Conservation (phyloP, 2,888 invertebrate genomes). For the Cyaniris semiargus region DNA sequence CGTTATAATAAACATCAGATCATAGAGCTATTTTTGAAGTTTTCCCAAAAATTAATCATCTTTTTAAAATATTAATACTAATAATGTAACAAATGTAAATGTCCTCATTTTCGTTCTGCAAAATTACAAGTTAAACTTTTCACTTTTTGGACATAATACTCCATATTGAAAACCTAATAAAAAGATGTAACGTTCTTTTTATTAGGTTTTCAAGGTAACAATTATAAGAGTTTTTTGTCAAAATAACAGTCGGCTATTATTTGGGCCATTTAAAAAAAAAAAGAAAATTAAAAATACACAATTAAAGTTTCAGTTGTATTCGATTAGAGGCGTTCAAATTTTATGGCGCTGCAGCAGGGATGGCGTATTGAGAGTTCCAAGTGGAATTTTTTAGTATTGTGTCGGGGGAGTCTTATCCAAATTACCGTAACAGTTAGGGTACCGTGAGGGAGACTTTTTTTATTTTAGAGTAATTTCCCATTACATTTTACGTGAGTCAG, state of each 20-base stretch:
- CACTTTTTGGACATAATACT: too few species aligned
- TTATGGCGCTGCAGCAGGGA: constrained; percentile 58
- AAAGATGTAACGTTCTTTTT: too few species aligned
- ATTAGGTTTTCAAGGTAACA: too few species aligned
- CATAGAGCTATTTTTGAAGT: background rate
- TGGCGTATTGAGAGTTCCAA: constrained; percentile 69
- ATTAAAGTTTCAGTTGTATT: constrained; percentile 40
- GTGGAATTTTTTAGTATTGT: constrained; percentile 69
- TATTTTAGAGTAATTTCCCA: constrained; percentile 77
- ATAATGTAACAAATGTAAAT: too few species aligned
- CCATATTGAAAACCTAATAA: too few species aligned
- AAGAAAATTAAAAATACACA: constrained; percentile 8
- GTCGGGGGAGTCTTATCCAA: constrained; percentile 70
- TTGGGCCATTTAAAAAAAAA: background rate
- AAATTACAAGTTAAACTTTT: too few species aligned
- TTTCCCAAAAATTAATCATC: background rate
- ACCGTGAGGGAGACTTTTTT: constrained; percentile 64
- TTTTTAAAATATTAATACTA: background rate
- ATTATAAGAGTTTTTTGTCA: too few species aligned
- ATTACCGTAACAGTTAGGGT: constrained; percentile 72
- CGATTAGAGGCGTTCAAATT: constrained; percentile 63
- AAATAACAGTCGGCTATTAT: too few species aligned
- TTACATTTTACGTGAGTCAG: constrained; percentile 72
- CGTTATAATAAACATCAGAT: background rate
- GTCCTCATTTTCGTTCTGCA: too few species aligned